Conservation (phyloP, 2,888 invertebrate genomes). For the Catocala nupta region DNA sequence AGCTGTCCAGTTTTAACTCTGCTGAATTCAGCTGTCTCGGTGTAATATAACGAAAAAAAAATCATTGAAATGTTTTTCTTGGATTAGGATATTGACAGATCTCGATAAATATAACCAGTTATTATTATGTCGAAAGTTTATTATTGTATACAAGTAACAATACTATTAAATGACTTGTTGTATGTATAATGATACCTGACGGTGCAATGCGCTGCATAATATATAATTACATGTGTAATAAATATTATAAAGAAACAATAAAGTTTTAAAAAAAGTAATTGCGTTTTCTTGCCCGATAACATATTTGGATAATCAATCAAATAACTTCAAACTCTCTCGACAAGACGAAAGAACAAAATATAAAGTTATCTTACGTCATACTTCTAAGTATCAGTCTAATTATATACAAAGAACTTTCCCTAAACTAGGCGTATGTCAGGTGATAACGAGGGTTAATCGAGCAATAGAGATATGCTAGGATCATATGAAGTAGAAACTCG, state of each 20-base stretch:
- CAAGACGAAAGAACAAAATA: too few species aligned
- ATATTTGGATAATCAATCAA: too few species aligned
- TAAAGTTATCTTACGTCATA: too few species aligned
- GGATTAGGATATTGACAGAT: constrained; percentile 75
- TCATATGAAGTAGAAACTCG: too few species aligned
- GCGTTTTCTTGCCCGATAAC: constrained; percentile 48
- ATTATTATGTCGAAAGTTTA: constrained; percentile 85
- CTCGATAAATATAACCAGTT: constrained; percentile 83
- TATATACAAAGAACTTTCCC: too few species aligned
- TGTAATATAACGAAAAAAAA: constrained; percentile 60
- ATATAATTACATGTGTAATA: constrained; percentile 85
- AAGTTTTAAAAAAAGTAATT: constrained; percentile 80
- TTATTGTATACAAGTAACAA: constrained; percentile 86
- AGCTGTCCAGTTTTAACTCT: constrained; percentile 62
- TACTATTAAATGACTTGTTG: constrained; percentile 81
- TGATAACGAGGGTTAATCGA: too few species aligned
- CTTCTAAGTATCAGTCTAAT: too few species aligned
- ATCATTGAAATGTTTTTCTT: constrained; percentile 66
- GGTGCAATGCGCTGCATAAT: constrained; percentile 70
- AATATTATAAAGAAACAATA: constrained; percentile 86
- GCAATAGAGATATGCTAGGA: too few species aligned
- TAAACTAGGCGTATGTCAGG: too few species aligned
- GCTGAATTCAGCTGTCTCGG: constrained; percentile 56
- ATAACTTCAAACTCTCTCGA: too few species aligned
- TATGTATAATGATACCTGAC: constrained; percentile 79